These are phyloP conservation scores for Leucopternis melanops DNA, from an alignment of 2,113 vertebrate genomes.

Conservation along the genomic window DNA sequence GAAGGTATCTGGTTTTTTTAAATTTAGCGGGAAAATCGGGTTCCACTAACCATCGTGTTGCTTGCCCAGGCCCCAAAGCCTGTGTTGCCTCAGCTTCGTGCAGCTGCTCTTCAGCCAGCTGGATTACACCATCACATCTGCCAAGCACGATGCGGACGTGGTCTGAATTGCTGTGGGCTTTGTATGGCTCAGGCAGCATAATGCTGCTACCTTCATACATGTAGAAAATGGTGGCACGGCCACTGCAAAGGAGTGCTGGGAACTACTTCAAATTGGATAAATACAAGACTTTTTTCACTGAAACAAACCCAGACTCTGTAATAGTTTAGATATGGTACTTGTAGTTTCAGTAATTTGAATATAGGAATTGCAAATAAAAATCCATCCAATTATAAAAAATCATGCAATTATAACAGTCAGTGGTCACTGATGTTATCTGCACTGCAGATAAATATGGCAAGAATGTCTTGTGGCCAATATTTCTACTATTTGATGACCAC, in stretches of 20 bases:
- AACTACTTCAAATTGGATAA: not conserved
- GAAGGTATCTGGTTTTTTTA: not conserved
- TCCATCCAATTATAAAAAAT: not conserved
- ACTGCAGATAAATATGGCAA: not conserved
- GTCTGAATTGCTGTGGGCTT: not conserved
- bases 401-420: not conserved
- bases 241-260: not conserved
- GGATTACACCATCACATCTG: not conserved
- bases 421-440: not conserved
- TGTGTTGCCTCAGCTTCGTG: accelerated
- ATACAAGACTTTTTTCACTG: not conserved
- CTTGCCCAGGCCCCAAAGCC: not conserved
- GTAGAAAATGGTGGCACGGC: not conserved
- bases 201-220: not conserved
- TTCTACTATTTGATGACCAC: not conserved
- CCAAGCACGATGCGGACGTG: accelerated
- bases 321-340: not conserved
- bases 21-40: not conserved
- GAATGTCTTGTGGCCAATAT: not conserved
- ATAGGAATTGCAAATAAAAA: not conserved
- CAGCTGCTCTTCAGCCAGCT: not conserved
- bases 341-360: not conserved
- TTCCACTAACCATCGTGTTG: not conserved
- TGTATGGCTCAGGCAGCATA: not conserved
- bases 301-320: not conserved